Base-by-base conservation (phyloP, 2,113 vertebrate genomes). In the Callospermophilus lateralis region DNA sequence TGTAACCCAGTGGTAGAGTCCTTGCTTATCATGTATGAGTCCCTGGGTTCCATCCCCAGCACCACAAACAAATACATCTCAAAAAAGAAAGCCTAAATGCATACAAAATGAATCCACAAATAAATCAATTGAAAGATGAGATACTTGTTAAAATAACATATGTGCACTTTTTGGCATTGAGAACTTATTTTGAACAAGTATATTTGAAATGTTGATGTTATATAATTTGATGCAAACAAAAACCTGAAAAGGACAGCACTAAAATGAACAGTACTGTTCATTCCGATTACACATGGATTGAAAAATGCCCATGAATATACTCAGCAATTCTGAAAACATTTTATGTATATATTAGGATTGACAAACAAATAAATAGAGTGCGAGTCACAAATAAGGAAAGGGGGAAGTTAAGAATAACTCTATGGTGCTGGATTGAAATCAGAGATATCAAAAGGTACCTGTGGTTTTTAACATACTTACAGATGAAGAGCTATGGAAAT, bases 141-240 rank as follows among this genome's bases (percentile, higher is more conserved):
- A 89, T 26, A 17, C 68, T 45, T 67, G 28, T 70, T 72, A 61
- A 96, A 61, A 30, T 94, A 85, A 76, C 13, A 70, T 45, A 70
- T 8, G n/a, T 24, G 4, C 3, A 84, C 39, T 89, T 78, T 88
- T 22, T 37, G 7, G 0, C 19, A 86, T 70, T 83, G 37, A 89
- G 53, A 85, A 28, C 0, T 83, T 84, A 70, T 76, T 87, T 87
- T 92, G 42, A 93, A n/a, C 42, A 74, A 89, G 63, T 51, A 48
- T 16, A 72, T 96, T 72, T 92, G 55, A 68, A 95, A 93, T 63
- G 37, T 9, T 70, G 45, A 84, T 91, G 22, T 8, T 89, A 45
- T 37, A 67, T n/a, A 67, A 55, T 76, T 72, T 85, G 8, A 91
- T 68, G 6, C 6, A 16, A 73, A 85, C 20, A 84, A 80, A 90